phyloP scores from a whole-genome alignment of 2,797 vertebrate species.

The Adrianichthys oophorus region DNA sequence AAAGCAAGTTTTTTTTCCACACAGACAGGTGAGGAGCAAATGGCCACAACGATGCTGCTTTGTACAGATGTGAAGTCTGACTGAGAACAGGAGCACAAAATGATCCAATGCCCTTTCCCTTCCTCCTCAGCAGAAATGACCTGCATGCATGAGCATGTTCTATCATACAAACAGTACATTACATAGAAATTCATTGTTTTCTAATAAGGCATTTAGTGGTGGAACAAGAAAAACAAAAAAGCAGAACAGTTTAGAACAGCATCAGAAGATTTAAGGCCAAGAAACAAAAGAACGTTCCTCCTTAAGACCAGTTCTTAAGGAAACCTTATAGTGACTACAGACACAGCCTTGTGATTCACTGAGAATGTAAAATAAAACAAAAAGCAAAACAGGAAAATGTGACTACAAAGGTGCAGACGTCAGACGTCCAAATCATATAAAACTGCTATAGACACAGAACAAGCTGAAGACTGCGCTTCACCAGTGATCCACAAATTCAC shows the following conservation, averaged over 20 bases:
- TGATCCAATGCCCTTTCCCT: constrained; percentile 44
- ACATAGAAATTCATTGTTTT: constrained; percentile 61
- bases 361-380: too few relatives aligned
- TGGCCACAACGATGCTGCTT: constrained; percentile 57
- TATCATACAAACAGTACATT: constrained; percentile 55
- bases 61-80: constrained; percentile 68
- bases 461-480: not conserved
- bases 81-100: constrained; percentile 57
- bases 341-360: too few relatives aligned
- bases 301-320: not conserved
- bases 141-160: constrained; percentile 49
- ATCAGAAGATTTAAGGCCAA: constrained; percentile 62
- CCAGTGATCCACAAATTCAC: constrained; percentile 14
- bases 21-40: constrained; percentile 61
- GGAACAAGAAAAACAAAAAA: constrained; percentile 42
- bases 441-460: too few relatives aligned
- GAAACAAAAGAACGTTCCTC: constrained; percentile 35
- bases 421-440: too few relatives aligned
- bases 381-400: too few relatives aligned
- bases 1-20: constrained; percentile 54
- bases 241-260: constrained; percentile 36
- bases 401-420: too few relatives aligned
- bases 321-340: too few relatives aligned
- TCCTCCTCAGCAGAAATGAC: constrained; percentile 21
- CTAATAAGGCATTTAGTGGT: constrained; percentile 78